These are phyloP conservation scores for Nasonia giraulti DNA, from an alignment of 1,140 invertebrate species.

Conservation along the genomic window DNA sequence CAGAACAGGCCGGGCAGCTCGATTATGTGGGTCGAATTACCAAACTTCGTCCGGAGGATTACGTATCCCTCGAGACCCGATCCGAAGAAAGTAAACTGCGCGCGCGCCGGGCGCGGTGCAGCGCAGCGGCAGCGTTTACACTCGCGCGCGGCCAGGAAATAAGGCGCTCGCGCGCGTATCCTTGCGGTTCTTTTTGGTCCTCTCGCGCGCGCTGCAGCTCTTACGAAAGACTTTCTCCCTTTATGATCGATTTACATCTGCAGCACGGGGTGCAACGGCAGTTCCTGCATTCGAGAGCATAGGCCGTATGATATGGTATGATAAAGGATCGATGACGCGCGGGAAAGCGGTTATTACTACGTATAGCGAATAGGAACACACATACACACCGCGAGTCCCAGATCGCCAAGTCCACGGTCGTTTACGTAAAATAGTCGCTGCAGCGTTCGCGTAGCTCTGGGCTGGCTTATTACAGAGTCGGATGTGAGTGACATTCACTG, in stretches of 20 bases:
- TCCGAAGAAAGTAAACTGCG: slow-evolving; percentile 36
- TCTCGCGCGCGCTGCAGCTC: slow-evolving; percentile 37
- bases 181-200: slow-evolving; percentile 48
- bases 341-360: slow-evolving; percentile 25
- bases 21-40: slow-evolving; percentile 13
- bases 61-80: not conserved
- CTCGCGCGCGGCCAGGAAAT: not conserved
- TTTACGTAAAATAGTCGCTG: too few species aligned
- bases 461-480: too few species aligned
- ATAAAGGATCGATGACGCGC: slow-evolving; percentile 51
- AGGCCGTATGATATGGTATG: slow-evolving; percentile 23
- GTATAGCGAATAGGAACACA: too few species aligned
- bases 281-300: slow-evolving; percentile 37
- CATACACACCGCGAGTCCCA: too few species aligned
- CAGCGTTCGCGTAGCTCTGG: too few species aligned
- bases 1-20: not conserved
- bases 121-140: too few species aligned
- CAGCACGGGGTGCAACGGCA: not conserved
- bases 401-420: too few species aligned
- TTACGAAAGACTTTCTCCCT: slow-evolving; percentile 69
- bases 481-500: too few species aligned
- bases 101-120: too few species aligned
- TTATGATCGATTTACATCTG: slow-evolving; percentile 60
- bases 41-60: not conserved
- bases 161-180: not conserved